These are phyloP conservation scores for Pseudochaenichthys georgianus DNA, from an alignment of 2,797 vertebrate species.

Conservation along the genomic window DNA sequence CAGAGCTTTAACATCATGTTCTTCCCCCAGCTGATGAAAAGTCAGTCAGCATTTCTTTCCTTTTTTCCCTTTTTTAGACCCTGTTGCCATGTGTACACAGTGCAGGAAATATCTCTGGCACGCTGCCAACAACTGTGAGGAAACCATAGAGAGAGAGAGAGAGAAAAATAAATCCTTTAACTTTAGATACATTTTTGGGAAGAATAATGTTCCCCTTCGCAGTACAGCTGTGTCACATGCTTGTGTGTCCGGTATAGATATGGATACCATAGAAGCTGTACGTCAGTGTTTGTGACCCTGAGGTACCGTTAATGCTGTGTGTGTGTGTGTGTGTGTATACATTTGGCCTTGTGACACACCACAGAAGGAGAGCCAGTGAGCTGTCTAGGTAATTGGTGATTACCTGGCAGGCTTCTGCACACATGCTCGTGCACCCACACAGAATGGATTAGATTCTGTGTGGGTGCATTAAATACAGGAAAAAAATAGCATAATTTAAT, in stretches of 20 bases:
- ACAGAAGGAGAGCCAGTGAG: slow-evolving; percentile 66
- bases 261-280: slow-evolving; percentile 34
- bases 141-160: slow-evolving; percentile 47
- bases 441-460: slow-evolving; percentile 68
- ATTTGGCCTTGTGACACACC: slow-evolving; percentile 74
- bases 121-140: slow-evolving; percentile 61
- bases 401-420: slow-evolving; percentile 77
- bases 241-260: slow-evolving; percentile 25
- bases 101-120: slow-evolving; percentile 70
- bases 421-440: slow-evolving; percentile 6
- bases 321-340: slow-evolving; percentile 27
- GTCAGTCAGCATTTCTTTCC: slow-evolving; percentile 53
- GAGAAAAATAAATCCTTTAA: slow-evolving; percentile 55
- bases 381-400: slow-evolving; percentile 81
- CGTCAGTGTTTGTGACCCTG: slow-evolving; percentile 42
- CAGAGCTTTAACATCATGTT: slow-evolving; percentile 2
- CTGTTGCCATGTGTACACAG: slow-evolving; percentile 59
- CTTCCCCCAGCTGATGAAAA: slow-evolving; percentile 50
- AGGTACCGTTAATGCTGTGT: slow-evolving; percentile 30
- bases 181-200: slow-evolving; percentile 49
- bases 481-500: slow-evolving; percentile 76
- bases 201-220: neutral
- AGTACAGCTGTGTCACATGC: slow-evolving; percentile 34
- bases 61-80: neutral
- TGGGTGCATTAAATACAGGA: slow-evolving; percentile 66